Conservation (phyloP, 1,140 invertebrate species). For the Helicoverpa zea region DNA sequence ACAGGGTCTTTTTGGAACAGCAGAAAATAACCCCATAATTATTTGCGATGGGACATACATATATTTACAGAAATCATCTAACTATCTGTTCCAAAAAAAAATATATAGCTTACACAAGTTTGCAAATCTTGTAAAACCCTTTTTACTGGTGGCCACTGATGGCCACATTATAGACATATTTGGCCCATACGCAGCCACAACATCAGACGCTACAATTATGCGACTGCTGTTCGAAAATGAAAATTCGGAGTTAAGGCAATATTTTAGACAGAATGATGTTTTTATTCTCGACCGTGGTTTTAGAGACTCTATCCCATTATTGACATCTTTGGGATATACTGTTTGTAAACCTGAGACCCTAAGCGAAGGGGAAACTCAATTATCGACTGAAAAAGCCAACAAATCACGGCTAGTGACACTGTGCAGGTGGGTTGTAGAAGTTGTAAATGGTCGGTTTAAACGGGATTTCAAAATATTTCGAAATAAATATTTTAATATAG, state of each 20-base stretch:
- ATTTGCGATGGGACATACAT: slow-evolving; percentile 54
- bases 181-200: slow-evolving; percentile 50
- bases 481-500: slow-evolving; percentile 39
- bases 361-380: background rate
- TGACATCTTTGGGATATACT: background rate
- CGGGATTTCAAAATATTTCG: slow-evolving; percentile 48
- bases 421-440: slow-evolving; percentile 45
- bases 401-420: slow-evolving; percentile 3
- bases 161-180: slow-evolving; percentile 49
- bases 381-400: slow-evolving; percentile 1
- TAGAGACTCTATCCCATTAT: background rate
- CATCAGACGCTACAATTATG: slow-evolving; percentile 48
- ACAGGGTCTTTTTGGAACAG: slow-evolving; percentile 3
- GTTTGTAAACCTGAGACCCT: slow-evolving; percentile 11
- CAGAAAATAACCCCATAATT: background rate
- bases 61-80: slow-evolving; percentile 51
- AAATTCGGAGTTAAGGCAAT: background rate
- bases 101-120: slow-evolving; percentile 54
- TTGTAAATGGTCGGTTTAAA: slow-evolving; percentile 46
- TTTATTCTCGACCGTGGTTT: slow-evolving; percentile 7
- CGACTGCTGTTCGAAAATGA: background rate
- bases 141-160: no score
- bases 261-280: slow-evolving; percentile 7
- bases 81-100: slow-evolving; percentile 48
- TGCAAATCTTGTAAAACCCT: slow-evolving; percentile 52